phyloP scores from a whole-genome alignment of 1,140 invertebrate genomes.

The Platyscapa corneri region DNA sequence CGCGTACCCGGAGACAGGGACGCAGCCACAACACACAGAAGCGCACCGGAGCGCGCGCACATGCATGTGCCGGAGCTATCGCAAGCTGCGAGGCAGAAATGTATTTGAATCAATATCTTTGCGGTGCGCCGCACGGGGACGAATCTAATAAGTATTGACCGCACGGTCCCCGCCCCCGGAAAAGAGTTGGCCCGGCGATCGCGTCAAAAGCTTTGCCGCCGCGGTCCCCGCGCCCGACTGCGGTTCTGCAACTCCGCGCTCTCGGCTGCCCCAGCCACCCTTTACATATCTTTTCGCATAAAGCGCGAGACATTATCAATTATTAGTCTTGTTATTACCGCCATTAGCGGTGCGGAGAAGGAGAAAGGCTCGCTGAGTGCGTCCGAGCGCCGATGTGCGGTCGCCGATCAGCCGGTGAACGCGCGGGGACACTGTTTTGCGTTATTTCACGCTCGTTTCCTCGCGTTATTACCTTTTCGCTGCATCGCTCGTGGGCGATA shows the following conservation, averaged over 20 bases:
- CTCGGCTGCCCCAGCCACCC: too few relatives aligned
- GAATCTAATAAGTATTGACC: conserved; percentile 18
- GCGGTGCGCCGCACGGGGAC: conserved; percentile 11
- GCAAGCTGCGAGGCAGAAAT: conserved; percentile 15
- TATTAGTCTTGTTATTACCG: background rate
- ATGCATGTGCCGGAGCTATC: conserved; percentile 15
- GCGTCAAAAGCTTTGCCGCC: background rate
- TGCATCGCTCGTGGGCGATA: background rate
- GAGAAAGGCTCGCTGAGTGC: background rate
- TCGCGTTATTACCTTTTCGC: background rate
- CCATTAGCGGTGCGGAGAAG: background rate
- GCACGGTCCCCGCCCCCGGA: background rate
- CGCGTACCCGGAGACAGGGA: too few relatives aligned
- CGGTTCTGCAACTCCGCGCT: background rate
- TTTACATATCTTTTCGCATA: background rate
- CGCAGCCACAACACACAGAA: too few relatives aligned
- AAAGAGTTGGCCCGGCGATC: background rate
- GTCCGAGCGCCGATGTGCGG: too few relatives aligned
- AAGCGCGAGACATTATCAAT: conserved; percentile 21
- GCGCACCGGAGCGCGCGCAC: background rate
- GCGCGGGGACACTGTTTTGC: background rate
- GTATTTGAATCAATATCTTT: conserved; percentile 48
- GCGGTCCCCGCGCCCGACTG: background rate
- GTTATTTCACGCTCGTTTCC: background rate
- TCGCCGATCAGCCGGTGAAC: too few relatives aligned